Evolutionary conservation across 2,888 invertebrate genomes (phyloP).

Genomic region (Amiota mariae): DNA sequence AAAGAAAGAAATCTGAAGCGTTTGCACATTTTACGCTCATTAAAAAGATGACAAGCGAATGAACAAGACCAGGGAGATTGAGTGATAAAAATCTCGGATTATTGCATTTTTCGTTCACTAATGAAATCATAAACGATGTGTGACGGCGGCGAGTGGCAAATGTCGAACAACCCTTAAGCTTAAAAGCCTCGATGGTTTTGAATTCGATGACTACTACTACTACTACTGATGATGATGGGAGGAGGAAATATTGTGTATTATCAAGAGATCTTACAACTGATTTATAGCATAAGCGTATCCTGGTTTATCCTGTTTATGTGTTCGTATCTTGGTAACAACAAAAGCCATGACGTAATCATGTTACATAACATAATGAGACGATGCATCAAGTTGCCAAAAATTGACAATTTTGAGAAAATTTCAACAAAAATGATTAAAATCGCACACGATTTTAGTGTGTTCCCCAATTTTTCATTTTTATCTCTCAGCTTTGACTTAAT

Average conservation of each 20-base stretch:
- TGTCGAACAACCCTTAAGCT: slow-evolving; percentile 1
- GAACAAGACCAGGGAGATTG: slow-evolving; percentile 38
- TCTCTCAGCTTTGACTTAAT: background rate
- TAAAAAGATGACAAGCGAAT: slow-evolving; percentile 58
- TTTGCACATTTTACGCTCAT: slow-evolving; percentile 53
- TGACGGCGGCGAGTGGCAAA: background rate
- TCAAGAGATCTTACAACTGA: background rate
- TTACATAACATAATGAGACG: slow-evolving; percentile 61
- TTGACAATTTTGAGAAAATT: slow-evolving; percentile 62
- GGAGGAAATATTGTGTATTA: background rate
- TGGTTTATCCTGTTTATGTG: background rate
- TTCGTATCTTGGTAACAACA: slow-evolving; percentile 21
- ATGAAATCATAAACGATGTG: slow-evolving; percentile 29
- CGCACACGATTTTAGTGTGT: slow-evolving; percentile 56
- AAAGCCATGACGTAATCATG: slow-evolving; percentile 45
- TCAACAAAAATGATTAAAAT: slow-evolving; percentile 69
- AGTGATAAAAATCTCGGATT: slow-evolving; percentile 56
- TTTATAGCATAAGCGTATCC: background rate
- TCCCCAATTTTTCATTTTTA: slow-evolving; percentile 23
- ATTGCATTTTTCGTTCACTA: slow-evolving; percentile 15
- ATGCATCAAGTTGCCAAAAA: too few species aligned
- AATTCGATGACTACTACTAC: too few species aligned
- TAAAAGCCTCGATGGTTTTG: background rate
- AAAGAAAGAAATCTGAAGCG: background rate
- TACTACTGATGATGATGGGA: background rate